Percentiles rank a stretch among this genome's conserved stretches.
Evolutionary conservation across 2,797 vertebrate species (phyloP).

Genomic region (Channallabes apus): DNA sequence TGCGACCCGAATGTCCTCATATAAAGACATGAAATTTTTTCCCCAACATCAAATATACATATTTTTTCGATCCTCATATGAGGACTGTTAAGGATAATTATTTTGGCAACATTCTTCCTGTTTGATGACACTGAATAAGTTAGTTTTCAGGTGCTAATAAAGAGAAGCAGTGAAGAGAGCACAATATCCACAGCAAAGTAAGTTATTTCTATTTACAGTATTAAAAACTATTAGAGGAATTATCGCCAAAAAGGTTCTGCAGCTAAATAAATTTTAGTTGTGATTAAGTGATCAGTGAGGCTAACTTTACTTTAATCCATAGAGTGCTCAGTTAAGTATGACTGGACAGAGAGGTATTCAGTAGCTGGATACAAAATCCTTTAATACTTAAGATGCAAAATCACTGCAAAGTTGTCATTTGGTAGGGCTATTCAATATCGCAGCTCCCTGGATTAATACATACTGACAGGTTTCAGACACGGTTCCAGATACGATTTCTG

Average conservation of each 20-base stretch:
- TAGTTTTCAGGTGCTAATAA: too few species aligned
- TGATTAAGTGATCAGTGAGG: not conserved
- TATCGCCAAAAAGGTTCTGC: not conserved
- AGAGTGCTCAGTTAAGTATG: not conserved
- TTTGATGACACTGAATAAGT: too few species aligned
- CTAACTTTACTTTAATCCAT: not conserved
- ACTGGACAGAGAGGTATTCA: not conserved
- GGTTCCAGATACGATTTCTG: not conserved
- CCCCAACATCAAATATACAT: too few species aligned
- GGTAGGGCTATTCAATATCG: not conserved
- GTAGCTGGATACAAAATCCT: not conserved
- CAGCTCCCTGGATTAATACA: not conserved
- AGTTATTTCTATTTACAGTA: too few species aligned
- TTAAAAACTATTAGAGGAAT: not conserved
- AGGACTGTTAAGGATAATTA: too few species aligned
- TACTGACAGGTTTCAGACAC: not conserved
- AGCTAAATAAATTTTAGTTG: not conserved
- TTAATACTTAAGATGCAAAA: not conserved
- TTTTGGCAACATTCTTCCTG: too few species aligned
- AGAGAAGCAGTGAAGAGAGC: too few species aligned
- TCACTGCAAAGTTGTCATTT: not conserved
- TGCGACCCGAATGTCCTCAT: too few species aligned
- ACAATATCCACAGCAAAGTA: too few species aligned
- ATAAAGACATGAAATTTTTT: too few species aligned
- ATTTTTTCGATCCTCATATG: too few species aligned